These are phyloP conservation scores for Chloroceryle inda DNA, from an alignment of 2,797 vertebrate genomes.

Conservation along the genomic window DNA sequence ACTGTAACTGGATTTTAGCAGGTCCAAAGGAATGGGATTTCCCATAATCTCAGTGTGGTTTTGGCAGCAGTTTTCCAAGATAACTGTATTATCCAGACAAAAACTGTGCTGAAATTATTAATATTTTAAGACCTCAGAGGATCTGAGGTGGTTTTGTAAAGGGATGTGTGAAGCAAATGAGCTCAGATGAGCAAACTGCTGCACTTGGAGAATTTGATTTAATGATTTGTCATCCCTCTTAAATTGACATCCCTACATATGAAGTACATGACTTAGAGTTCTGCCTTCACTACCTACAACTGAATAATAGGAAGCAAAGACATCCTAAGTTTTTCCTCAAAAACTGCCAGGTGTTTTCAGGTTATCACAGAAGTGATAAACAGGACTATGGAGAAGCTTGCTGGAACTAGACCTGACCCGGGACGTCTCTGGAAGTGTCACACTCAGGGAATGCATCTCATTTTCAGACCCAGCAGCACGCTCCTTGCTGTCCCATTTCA, in stretches of 20 bases:
- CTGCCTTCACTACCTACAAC: not conserved
- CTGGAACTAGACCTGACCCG: not conserved
- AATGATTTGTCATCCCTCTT: not conserved
- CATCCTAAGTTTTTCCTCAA: not conserved
- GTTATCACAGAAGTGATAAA: not conserved
- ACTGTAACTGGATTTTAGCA: not conserved
- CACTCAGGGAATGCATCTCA: not conserved
- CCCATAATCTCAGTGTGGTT: not conserved
- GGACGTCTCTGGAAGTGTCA: not conserved
- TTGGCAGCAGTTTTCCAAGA: not conserved
- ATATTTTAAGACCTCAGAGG: constrained; percentile 4
- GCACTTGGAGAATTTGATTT: constrained; percentile 22
- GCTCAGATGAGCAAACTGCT: constrained; percentile 8
- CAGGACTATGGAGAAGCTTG: not conserved
- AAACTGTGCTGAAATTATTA: not conserved
- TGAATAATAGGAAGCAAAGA: constrained; percentile 2
- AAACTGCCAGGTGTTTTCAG: not conserved
- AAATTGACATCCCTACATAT: not conserved
- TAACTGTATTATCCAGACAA: not conserved
- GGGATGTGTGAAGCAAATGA: not conserved
- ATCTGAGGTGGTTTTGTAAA: not conserved
- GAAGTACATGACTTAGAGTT: not conserved
- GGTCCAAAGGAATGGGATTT: not conserved
- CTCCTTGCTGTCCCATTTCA: not conserved
- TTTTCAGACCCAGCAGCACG: not conserved